Evolutionary conservation across 1,140 invertebrate genomes (phyloP).

Genomic region (Tetramorium simillimum): DNA sequence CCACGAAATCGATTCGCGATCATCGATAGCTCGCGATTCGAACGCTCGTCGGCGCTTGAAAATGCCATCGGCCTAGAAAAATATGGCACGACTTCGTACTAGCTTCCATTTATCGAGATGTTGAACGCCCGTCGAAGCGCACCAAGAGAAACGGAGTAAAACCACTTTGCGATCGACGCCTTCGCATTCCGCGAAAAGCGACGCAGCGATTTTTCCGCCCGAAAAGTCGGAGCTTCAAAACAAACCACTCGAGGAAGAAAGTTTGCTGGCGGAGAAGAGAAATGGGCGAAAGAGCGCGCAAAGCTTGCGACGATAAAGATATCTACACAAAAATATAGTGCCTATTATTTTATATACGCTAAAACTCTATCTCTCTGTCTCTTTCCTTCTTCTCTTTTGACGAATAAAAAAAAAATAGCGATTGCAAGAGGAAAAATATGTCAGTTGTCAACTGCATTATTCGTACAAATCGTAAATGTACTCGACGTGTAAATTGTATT

Average conservation of each 20-base stretch:
- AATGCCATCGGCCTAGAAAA: slow-evolving; percentile 8
- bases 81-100: neutral
- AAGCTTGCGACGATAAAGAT: neutral
- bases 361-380: neutral
- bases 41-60: neutral
- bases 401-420: neutral
- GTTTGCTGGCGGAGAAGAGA: neutral
- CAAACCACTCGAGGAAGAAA: neutral
- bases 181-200: neutral
- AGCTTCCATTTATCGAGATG: neutral
- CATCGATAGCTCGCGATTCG: neutral
- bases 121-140: neutral
- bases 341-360: neutral
- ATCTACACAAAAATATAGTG: neutral
- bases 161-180: neutral
- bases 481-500: neutral
- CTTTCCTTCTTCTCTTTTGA: neutral
- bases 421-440: neutral
- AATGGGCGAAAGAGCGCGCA: neutral
- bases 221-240: slow-evolving; percentile 23
- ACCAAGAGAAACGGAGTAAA: neutral
- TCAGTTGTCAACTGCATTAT: neutral
- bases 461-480: neutral
- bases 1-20: neutral
- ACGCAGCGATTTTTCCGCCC: neutral